A percentile compares a stretch with the other conserved stretches of the same genome.
These are phyloP conservation scores for Tromatobia lineatoria DNA, from an alignment of 2,888 invertebrate genomes.

Conservation along the genomic window DNA sequence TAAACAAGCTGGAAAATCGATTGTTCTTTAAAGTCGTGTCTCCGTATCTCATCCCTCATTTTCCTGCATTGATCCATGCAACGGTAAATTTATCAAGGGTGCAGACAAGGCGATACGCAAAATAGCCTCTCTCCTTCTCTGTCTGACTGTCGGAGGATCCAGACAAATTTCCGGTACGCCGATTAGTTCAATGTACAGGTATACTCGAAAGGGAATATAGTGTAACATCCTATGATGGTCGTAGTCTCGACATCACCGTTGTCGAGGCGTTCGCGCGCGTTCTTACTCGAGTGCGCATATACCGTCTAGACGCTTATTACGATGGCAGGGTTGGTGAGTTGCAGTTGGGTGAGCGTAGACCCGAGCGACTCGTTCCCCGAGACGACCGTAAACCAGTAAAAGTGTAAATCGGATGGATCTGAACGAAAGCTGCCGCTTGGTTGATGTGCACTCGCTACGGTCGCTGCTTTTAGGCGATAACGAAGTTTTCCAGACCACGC, in stretches of 20 bases:
- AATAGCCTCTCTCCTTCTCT: slow-evolving; percentile 17
- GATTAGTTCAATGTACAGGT: slow-evolving; percentile 39
- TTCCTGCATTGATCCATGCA: background rate
- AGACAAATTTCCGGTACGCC: slow-evolving; percentile 57
- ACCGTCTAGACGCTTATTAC: slow-evolving; percentile 60
- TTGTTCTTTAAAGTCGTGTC: background rate
- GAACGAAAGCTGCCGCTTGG: slow-evolving; percentile 38
- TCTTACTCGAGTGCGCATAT: slow-evolving; percentile 48
- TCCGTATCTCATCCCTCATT: background rate
- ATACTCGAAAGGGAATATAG: slow-evolving; percentile 7
- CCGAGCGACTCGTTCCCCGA: background rate
- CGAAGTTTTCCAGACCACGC: slow-evolving; percentile 43
- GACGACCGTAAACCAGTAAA: slow-evolving; percentile 55
- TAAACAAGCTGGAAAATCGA: background rate
- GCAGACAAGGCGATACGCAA: slow-evolving; percentile 17
- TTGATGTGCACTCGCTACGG: slow-evolving; percentile 22
- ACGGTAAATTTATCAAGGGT: background rate
- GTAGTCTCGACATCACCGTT: slow-evolving; percentile 18
- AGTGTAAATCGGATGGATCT: slow-evolving; percentile 60
- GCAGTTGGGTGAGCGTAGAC: slow-evolving; percentile 39
- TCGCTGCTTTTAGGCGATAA: slow-evolving; percentile 60
- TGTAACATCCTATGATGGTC: slow-evolving; percentile 9
- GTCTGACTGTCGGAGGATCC: slow-evolving; percentile 1
- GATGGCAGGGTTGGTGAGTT: slow-evolving; percentile 9
- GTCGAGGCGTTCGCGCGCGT: slow-evolving; percentile 19